Evolutionary conservation across 2,797 vertebrate genomes (phyloP).

Genomic region (Parauchenoglanis punctatus): DNA sequence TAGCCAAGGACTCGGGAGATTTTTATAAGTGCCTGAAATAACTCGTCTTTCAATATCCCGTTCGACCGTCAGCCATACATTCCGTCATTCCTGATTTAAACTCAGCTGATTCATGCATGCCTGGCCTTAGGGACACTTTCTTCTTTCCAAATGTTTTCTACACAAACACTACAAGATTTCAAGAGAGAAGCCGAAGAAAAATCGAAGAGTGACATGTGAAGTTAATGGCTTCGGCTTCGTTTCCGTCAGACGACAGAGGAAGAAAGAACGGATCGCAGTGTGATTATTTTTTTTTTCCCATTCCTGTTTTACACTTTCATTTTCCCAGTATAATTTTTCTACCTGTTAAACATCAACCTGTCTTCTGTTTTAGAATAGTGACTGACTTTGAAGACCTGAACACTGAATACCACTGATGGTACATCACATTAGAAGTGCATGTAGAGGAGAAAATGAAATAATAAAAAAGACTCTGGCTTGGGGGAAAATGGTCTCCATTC

Average conservation of each 20-base stretch:
- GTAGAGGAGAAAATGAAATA: slow-evolving; percentile 70
- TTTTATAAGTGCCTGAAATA: slow-evolving; percentile 83
- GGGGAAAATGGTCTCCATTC: slow-evolving; percentile 13
- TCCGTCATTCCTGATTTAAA: slow-evolving; percentile 30
- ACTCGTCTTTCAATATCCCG: slow-evolving; percentile 53
- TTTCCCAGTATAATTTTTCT: slow-evolving; percentile 33
- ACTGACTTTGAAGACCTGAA: slow-evolving; percentile 59
- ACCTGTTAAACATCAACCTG: slow-evolving; percentile 42
- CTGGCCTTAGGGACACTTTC: slow-evolving; percentile 22
- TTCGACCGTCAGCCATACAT: slow-evolving; percentile 35
- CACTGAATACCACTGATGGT: slow-evolving; percentile 62
- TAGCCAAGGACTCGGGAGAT: slow-evolving; percentile 78
- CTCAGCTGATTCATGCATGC: slow-evolving; percentile 33
- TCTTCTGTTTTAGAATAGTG: slow-evolving; percentile 48
- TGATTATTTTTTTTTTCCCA: slow-evolving; percentile 28
- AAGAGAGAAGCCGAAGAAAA: background rate
- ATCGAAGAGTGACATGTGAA: background rate
- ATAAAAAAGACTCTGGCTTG: slow-evolving; percentile 58
- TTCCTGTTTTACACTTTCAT: slow-evolving; percentile 33
- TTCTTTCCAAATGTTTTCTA: slow-evolving; percentile 33
- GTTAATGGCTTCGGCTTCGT: slow-evolving; percentile 4
- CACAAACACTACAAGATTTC: slow-evolving; percentile 24
- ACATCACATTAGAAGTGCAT: slow-evolving; percentile 72
- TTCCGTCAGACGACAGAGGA: background rate
- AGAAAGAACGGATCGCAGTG: slow-evolving; percentile 11